Percentiles rank a stretch among this genome's conserved stretches.
These are phyloP conservation scores for Acanthurus tractus DNA, from an alignment of 2,797 vertebrate species.

Conservation along the genomic window DNA sequence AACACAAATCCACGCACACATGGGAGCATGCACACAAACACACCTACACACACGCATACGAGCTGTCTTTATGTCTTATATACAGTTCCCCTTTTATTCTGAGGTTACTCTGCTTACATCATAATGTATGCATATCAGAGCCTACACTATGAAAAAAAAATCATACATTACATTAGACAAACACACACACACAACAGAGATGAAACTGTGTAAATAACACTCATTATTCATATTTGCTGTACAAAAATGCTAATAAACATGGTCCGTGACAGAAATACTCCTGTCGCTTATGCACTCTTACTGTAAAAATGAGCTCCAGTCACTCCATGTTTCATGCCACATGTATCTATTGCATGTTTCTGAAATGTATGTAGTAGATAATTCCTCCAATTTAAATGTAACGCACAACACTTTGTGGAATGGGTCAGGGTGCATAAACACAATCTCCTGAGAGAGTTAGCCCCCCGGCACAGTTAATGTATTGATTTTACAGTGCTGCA, in stretches of 20 bases:
- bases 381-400: conserved; percentile 78
- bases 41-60: conserved; percentile 17
- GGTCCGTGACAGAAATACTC: not conserved
- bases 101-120: conserved; percentile 26
- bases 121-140: conserved; percentile 41
- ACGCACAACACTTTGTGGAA: conserved; percentile 67
- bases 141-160: conserved; percentile 5
- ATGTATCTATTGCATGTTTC: conserved; percentile 54
- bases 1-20: conserved; percentile 66
- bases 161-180: conserved; percentile 7
- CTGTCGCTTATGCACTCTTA: not conserved
- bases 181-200: conserved; percentile 6
- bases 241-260: not conserved
- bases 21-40: conserved; percentile 45
- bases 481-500: conserved; percentile 79
- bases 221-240: conserved; percentile 15
- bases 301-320: conserved; percentile 10
- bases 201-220: not conserved
- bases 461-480: conserved; percentile 72
- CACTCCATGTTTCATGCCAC: conserved; percentile 23
- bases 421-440: conserved; percentile 79
- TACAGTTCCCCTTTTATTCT: conserved; percentile 43
- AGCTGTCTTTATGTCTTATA: conserved; percentile 17
- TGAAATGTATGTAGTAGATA: conserved; percentile 64
- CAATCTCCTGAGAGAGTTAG: conserved; percentile 73